These are phyloP conservation scores for Parthenolecanium corni DNA, from an alignment of 2,888 invertebrate species.

Conservation along the genomic window DNA sequence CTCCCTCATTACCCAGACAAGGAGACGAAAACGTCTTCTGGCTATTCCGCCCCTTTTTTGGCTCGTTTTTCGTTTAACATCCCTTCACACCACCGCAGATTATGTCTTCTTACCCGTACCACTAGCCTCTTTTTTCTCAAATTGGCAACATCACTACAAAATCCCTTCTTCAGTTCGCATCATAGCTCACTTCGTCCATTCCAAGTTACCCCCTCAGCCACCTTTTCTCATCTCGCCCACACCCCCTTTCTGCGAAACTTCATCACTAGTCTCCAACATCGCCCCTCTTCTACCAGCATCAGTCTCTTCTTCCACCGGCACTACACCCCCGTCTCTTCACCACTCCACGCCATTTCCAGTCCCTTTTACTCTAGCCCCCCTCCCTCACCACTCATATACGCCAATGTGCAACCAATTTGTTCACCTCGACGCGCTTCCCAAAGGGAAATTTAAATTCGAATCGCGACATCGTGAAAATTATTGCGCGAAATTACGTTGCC, in stretches of 20 bases:
- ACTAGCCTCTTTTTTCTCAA: too few species aligned
- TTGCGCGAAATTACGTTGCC: neutral
- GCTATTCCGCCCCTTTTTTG: slow-evolving; percentile 1
- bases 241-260: too few species aligned
- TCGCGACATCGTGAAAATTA: slow-evolving; percentile 15
- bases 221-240: too few species aligned
- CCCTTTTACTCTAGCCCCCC: neutral
- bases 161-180: too few species aligned
- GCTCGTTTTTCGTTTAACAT: neutral
- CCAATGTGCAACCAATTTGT: slow-evolving; percentile 22
- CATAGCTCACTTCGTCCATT: too few species aligned
- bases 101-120: neutral
- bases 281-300: too few species aligned
- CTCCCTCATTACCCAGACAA: slow-evolving; percentile 8
- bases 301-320: neutral
- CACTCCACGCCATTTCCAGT: too few species aligned
- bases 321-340: neutral
- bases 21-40: neutral
- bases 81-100: neutral
- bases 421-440: neutral
- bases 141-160: too few species aligned
- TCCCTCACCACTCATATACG: neutral
- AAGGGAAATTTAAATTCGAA: slow-evolving; percentile 23
- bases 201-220: too few species aligned
- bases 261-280: too few species aligned